Percentiles rank a stretch among this genome's conserved stretches.
Evolutionary conservation across 2,888 invertebrate species (phyloP).

Genomic region (Biston betularia): DNA sequence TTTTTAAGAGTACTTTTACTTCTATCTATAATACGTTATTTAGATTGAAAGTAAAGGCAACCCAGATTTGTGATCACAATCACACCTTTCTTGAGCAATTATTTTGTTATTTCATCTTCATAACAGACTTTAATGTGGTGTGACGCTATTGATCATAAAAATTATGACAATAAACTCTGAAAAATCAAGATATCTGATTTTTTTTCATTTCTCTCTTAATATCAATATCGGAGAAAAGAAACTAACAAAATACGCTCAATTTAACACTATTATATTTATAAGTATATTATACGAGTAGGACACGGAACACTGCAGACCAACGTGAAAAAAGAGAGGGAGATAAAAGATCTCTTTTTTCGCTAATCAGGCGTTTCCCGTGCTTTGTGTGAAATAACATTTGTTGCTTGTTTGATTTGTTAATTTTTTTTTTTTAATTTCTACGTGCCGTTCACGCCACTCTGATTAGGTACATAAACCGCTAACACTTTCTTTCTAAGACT

Average conservation of each 20-base stretch:
- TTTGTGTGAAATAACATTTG: too few relatives aligned
- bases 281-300: too few relatives aligned
- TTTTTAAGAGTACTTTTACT: background rate
- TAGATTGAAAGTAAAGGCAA: conserved; percentile 20
- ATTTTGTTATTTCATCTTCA: background rate
- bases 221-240: background rate
- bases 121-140: background rate
- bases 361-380: too few relatives aligned
- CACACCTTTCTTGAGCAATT: background rate
- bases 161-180: background rate
- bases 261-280: background rate
- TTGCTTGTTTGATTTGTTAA: too few relatives aligned
- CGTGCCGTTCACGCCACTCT: conserved; percentile 11
- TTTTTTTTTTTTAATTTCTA: background rate
- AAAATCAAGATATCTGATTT: background rate
- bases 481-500: conserved; percentile 44
- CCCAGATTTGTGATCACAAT: conserved; percentile 2
- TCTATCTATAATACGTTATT: conserved; percentile 16
- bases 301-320: too few relatives aligned
- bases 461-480: conserved; percentile 45
- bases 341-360: too few relatives aligned
- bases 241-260: background rate
- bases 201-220: background rate
- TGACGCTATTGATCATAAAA: background rate
- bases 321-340: too few relatives aligned